These are phyloP conservation scores for Apoderus coryli DNA, from an alignment of 2,888 invertebrate species.

Conservation along the genomic window DNA sequence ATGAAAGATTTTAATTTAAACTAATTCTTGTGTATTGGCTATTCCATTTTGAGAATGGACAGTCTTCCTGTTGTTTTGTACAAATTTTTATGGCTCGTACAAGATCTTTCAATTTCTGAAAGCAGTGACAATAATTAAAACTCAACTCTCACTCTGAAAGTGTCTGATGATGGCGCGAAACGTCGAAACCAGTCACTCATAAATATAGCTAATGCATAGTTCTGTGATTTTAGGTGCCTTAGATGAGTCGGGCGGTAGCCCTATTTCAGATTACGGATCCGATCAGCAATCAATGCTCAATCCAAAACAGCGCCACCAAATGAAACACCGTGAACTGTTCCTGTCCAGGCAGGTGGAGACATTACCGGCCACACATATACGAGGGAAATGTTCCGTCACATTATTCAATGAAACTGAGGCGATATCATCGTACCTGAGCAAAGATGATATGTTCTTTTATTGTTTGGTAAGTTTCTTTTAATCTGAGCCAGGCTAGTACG, in stretches of 20 bases:
- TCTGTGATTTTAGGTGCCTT: constrained; percentile 34
- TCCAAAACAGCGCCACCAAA: constrained; percentile 83
- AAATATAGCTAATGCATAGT: too few species aligned
- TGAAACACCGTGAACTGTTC: constrained; percentile 96
- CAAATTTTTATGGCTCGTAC: too few species aligned
- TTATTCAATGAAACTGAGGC: constrained; percentile 98
- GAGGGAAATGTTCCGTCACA: constrained; percentile 98
- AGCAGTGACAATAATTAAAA: too few species aligned
- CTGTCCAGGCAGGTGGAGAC: constrained; percentile 96
- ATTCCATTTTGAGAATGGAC: too few species aligned
- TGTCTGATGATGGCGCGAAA: too few species aligned
- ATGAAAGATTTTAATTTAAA: too few species aligned
- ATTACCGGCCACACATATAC: constrained; percentile 94
- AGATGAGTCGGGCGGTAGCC: constrained; percentile 23
- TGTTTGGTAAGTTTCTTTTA: constrained; percentile 81
- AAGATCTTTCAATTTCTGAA: too few species aligned
- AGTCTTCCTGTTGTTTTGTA: too few species aligned
- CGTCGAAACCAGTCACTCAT: too few species aligned
- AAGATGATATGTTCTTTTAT: constrained; percentile 98
- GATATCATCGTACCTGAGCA: constrained; percentile 88
- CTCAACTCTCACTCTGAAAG: too few species aligned
- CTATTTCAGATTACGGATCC: constrained; percentile 24
- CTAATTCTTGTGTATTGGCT: too few species aligned
- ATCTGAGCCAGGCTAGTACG: too few species aligned
- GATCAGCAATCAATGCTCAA: constrained; percentile 44